phyloP scores from a whole-genome alignment of 2,888 invertebrate genomes.

The Melolontha melolontha region DNA sequence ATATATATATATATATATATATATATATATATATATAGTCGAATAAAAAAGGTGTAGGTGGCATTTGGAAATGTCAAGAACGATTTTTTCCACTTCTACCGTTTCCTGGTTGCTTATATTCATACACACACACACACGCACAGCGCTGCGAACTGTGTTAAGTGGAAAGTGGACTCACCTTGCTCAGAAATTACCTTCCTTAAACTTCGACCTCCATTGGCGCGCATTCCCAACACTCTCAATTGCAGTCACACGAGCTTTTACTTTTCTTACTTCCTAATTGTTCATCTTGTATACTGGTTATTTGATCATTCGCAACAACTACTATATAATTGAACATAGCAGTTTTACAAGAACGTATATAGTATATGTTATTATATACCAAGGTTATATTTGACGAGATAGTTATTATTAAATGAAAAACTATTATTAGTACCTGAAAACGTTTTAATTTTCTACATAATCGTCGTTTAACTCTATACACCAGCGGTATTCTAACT shows the following conservation, averaged over 20 bases:
- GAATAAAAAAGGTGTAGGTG: constrained; percentile 46
- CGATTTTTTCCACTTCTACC: constrained; percentile 43
- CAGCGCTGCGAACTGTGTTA: constrained; percentile 17
- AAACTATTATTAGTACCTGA: too few species aligned
- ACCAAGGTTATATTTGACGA: too few species aligned
- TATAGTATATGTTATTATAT: too few species aligned
- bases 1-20: background rate
- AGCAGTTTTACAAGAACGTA: too few species aligned
- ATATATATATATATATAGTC: background rate
- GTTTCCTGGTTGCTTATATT: constrained; percentile 44
- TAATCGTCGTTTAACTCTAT: too few species aligned
- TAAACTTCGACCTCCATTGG: constrained; percentile 52
- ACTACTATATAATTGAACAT: too few species aligned
- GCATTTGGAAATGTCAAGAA: constrained; percentile 51
- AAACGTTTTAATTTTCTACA: too few species aligned
- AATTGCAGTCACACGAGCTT: constrained; percentile 21
- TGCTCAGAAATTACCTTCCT: constrained; percentile 51
- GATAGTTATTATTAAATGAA: too few species aligned
- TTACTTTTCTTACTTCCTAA: constrained; percentile 35
- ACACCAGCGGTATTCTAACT: too few species aligned
- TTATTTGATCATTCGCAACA: too few species aligned
- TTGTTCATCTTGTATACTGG: constrained; percentile 3
- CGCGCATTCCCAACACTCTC: constrained; percentile 10
- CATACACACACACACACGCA: constrained; percentile 6
- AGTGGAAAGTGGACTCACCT: constrained; percentile 53